Conservation (phyloP, 2,888 invertebrate species). For the Norana najaformis region DNA sequence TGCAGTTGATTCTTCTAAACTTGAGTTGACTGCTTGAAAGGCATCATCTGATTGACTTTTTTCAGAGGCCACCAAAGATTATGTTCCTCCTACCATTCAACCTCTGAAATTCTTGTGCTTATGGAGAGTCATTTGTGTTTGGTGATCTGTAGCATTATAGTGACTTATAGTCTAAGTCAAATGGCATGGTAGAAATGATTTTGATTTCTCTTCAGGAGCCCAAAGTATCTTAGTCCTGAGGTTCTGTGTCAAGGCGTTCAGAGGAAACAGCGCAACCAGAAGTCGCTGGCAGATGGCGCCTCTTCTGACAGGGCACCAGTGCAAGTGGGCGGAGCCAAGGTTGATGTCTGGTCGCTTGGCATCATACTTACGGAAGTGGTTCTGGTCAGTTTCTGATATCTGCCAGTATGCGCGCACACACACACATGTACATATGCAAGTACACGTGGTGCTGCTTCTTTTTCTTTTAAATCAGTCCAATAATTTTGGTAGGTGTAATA, state of each 20-base stretch:
- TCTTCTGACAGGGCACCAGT: constrained; percentile 18
- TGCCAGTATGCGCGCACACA: not conserved
- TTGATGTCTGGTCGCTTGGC: constrained; percentile 93
- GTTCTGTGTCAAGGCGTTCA: constrained; percentile 50
- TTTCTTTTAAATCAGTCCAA: no score
- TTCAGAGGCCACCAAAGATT: not conserved
- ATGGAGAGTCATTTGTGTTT: not conserved
- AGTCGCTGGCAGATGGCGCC: constrained; percentile 7
- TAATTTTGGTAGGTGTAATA: no score
- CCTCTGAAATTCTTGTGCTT: not conserved
- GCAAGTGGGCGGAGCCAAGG: constrained; percentile 67
- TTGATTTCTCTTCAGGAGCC: constrained; percentile 47
- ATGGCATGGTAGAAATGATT: not conserved
- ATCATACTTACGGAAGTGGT: constrained; percentile 82
- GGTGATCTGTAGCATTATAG: not conserved
- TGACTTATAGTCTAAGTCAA: not conserved
- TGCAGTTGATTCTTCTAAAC: not conserved
- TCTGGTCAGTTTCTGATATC: constrained; percentile 63
- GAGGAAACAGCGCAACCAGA: constrained; percentile 19
- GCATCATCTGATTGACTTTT: not conserved
- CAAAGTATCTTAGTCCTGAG: constrained; percentile 61
- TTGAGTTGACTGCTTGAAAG: not conserved
- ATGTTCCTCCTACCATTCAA: not conserved
- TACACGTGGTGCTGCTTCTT: no score
- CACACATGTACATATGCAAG: no score